phyloP scores from a whole-genome alignment of 2,113 vertebrate species.

The Papio anubis region DNA sequence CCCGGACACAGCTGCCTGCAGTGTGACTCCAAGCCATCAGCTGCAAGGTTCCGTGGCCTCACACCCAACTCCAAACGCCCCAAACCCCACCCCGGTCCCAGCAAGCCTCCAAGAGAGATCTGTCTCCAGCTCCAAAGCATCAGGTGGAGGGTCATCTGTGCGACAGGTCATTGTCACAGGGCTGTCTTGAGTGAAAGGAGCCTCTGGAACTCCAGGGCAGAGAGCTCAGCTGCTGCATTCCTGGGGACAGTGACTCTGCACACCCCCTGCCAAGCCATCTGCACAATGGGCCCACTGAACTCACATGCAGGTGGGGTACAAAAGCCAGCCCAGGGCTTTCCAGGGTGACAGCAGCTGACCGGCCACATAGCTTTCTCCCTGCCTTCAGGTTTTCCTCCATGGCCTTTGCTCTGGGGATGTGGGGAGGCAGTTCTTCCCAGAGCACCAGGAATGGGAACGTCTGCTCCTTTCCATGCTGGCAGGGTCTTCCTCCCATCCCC shows the following conservation, averaged over 20 bases:
- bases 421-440: neutral
- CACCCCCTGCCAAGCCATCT: neutral
- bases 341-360: neutral
- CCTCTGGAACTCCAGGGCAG: neutral
- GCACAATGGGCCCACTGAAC: neutral
- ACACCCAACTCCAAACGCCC: neutral
- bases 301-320: neutral
- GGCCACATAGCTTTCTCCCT: neutral
- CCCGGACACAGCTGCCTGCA: neutral
- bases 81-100: neutral
- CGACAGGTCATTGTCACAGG: too few species aligned
- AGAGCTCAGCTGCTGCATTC: neutral
- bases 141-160: neutral
- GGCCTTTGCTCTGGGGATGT: neutral
- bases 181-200: neutral
- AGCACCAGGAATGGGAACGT: neutral
- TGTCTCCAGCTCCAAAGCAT: neutral
- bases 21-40: neutral
- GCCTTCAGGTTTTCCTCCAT: neutral
- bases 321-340: neutral
- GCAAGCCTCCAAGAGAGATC: neutral
- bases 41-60: neutral
- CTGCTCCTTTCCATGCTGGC: neutral
- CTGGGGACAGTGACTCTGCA: neutral
- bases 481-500: neutral